Evolutionary conservation across 2,888 invertebrate genomes (phyloP), one percentile per base, ranked within the genome.

Genomic region (Plagodis dolabraria): DNA sequence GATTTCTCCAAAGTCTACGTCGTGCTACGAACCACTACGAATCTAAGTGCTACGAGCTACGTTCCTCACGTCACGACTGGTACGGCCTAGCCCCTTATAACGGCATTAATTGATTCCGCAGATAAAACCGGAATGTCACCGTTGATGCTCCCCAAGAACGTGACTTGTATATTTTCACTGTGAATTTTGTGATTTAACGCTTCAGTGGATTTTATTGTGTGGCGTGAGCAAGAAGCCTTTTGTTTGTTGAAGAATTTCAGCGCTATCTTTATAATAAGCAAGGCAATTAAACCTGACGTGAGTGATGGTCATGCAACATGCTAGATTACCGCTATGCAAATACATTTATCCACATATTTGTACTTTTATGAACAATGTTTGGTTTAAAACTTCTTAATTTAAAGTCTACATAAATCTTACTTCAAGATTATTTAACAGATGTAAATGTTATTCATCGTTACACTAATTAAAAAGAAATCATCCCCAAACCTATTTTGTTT

Each of bases 71-170:
- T 36, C 64, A 81, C 69, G 69, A 79, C 82, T 73, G 82, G 82
- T 76, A 82, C 85, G 74, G 67, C 68, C 57, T 47, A 60, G 68
- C 77, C 80, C 76, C 71, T 69, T 60, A 61, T 48, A 48, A 48
- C 64, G 43, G 68, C 75, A 75, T 78, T 85, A 88, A 89, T 89
- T 87, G 88, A 87, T 87, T 87, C 80, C 58, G 69, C 77, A 85
- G 86, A 87, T 86, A 87, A 85, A 75, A 69, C 72, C 57, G 79
- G 81, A 85, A 87, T 86, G 86, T 82, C 85, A 82, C 80, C 80
- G 69, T 69, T 68, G 64, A 62, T 61, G 59, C 61, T 54, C 64
- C 54, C 60, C 47, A 51, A 45, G 54, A 66, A 68, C 65, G 65
- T 64, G 65, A 68, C 69, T 66, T 49, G 67, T 62, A 58, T 68